These are phyloP conservation scores for Harpagoxenus sublaevis DNA, from an alignment of 2,888 invertebrate species.

Conservation along the genomic window DNA sequence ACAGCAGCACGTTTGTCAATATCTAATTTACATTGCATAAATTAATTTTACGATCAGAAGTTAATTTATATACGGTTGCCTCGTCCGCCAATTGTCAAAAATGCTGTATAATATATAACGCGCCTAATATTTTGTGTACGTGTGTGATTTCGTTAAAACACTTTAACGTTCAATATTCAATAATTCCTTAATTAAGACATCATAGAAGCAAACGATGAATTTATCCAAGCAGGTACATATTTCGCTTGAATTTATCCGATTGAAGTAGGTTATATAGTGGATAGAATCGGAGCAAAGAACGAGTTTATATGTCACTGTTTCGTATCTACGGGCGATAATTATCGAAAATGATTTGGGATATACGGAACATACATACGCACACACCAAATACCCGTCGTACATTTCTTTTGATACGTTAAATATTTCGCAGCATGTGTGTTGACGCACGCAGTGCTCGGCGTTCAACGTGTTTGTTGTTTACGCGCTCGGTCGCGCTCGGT, in stretches of 20 bases:
- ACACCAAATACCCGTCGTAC: too few species aligned
- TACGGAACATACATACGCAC: too few species aligned
- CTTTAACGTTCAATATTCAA: slow-evolving; percentile 40
- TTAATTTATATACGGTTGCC: slow-evolving; percentile 30
- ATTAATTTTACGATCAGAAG: slow-evolving; percentile 44
- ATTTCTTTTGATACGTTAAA: too few species aligned
- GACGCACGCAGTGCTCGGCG: too few species aligned
- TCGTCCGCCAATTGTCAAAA: slow-evolving; percentile 41
- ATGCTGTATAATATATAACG: slow-evolving; percentile 13
- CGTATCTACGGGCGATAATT: not conserved
- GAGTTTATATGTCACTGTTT: not conserved
- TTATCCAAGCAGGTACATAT: too few species aligned
- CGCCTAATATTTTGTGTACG: not conserved
- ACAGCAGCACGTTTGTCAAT: slow-evolving; percentile 20
- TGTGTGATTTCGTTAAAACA: not conserved
- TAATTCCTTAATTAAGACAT: slow-evolving; percentile 38
- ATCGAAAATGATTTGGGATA: too few species aligned
- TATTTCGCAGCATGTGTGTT: too few species aligned
- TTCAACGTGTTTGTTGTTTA: too few species aligned
- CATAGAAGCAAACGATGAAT: too few species aligned
- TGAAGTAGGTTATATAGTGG: too few species aligned
- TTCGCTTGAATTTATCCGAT: too few species aligned
- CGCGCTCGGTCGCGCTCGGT: too few species aligned
- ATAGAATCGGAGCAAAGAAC: not conserved
- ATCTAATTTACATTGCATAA: slow-evolving; percentile 47